Evolutionary conservation across 1,140 invertebrate species (phyloP).

Genomic region (Dysdera silvatica): DNA sequence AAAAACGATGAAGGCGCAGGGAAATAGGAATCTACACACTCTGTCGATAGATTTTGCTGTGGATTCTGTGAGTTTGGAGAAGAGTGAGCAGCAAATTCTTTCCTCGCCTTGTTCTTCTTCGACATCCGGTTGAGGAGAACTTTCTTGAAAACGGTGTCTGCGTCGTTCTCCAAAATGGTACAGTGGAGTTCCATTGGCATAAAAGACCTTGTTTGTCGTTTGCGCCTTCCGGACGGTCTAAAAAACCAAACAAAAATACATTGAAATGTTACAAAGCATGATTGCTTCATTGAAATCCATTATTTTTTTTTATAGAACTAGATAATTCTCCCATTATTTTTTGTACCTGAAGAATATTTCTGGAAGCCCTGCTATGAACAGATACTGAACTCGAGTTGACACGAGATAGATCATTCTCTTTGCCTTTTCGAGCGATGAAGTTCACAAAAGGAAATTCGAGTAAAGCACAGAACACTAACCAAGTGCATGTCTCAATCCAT

Average conservation of each 20-base stretch:
- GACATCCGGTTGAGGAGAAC: background rate
- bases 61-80: conserved; percentile 13
- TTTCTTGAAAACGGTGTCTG: background rate
- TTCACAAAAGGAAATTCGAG: conserved; percentile 44
- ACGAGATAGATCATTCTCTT: conserved; percentile 10
- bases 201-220: conserved; percentile 24
- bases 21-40: conserved; percentile 29
- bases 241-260: background rate
- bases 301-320: background rate
- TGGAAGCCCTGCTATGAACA: conserved; percentile 13
- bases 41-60: conserved; percentile 28
- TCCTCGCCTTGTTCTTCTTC: background rate
- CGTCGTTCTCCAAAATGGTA: conserved; percentile 16
- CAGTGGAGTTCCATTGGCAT: conserved; percentile 8
- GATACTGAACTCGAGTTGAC: background rate
- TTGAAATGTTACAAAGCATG: conserved; percentile 7
- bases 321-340: background rate
- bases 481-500: conserved; percentile 40
- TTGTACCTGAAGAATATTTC: conserved; percentile 6
- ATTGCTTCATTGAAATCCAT: background rate
- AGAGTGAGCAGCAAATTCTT: background rate
- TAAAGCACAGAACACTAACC: conserved; percentile 42
- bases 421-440: conserved; percentile 29
- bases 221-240: conserved; percentile 18
- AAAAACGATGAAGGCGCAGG: conserved; percentile 29